Evolutionary conservation across 2,888 invertebrate species (phyloP), one percentile per base, ranked within the genome.

Genomic region (Folsomia manolachei): DNA sequence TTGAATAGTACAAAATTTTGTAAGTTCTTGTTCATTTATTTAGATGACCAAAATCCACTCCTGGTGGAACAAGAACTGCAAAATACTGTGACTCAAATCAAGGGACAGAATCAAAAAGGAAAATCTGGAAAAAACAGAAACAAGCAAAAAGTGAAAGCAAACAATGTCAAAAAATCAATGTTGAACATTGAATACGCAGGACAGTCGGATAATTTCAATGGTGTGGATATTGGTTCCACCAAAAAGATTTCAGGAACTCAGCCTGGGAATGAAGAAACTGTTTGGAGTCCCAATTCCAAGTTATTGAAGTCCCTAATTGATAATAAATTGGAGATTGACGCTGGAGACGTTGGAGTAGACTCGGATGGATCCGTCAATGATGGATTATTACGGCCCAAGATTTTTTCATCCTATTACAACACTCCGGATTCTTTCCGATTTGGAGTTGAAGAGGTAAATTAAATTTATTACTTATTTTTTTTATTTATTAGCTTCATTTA

Each of bases 381-480:
- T 11, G 25, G 61, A 19, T 70, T 73, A 19, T 71, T 79, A 14
- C 67, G 77, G 56, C 79, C 80, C n/a, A 76, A 74, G 61, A 79
- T 79, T 24, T 86, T 86, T 81, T 83, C 83, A 14, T 80, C 83
- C 14, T 75, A 82, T 23, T 86, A 86, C 82, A 86, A 86, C 79
- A 85, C 85, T 2, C 86, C 86, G 0, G 85, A 86, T 69, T 81
- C 83, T 19, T 86, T 86, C 78, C 81, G 86, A 53, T 82, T 82
- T 4, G 86, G 85, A 14, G 83, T 84, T 82, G 85, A 86, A 79
- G 81, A 86, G 80, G 81, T 56, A 56, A 56, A 19, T 14, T 7
- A 39, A 14, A 39, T 39, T 39, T 39, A 39, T 39, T 39, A 39
- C 4, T 39, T 39, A n/a, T n/a, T n/a, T n/a, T n/a, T n/a, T n/a